Evolutionary conservation across 1,140 invertebrate genomes (phyloP).

Genomic region (Heliothis virescens): DNA sequence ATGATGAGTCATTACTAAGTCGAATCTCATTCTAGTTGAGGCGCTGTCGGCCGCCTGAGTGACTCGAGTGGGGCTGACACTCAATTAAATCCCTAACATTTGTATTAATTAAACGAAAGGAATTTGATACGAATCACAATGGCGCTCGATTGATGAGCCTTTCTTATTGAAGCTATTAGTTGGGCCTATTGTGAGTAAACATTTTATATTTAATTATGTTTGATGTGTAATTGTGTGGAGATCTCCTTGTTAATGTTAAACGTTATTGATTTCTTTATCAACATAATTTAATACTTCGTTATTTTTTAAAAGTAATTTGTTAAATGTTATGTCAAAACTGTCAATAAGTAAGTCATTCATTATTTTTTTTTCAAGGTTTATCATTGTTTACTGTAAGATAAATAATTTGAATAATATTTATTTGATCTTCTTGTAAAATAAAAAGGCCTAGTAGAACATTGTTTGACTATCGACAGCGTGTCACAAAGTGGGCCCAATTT

Average conservation of each 20-base stretch:
- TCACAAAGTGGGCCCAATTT: neutral
- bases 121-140: slow-evolving; percentile 63
- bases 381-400: no score
- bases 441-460: neutral
- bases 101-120: slow-evolving; percentile 67
- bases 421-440: neutral
- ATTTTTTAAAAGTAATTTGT: neutral
- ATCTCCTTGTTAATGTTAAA: slow-evolving; percentile 24
- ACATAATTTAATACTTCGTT: slow-evolving; percentile 13
- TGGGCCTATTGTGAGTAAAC: slow-evolving; percentile 45
- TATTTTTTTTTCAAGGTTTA: no score
- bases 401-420: neutral
- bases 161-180: slow-evolving; percentile 38
- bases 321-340: slow-evolving; percentile 10
- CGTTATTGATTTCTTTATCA: slow-evolving; percentile 2
- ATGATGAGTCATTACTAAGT: slow-evolving; percentile 41
- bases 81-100: slow-evolving; percentile 58
- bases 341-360: neutral
- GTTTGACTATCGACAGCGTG: neutral
- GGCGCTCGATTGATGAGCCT: slow-evolving; percentile 34
- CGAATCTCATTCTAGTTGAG: slow-evolving; percentile 30
- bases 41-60: slow-evolving; percentile 37
- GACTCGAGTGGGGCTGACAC: slow-evolving; percentile 48
- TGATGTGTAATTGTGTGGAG: slow-evolving; percentile 26
- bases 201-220: slow-evolving; percentile 42